Evolutionary conservation across 2,797 vertebrate species (phyloP).

Genomic region (Lemur catta): DNA sequence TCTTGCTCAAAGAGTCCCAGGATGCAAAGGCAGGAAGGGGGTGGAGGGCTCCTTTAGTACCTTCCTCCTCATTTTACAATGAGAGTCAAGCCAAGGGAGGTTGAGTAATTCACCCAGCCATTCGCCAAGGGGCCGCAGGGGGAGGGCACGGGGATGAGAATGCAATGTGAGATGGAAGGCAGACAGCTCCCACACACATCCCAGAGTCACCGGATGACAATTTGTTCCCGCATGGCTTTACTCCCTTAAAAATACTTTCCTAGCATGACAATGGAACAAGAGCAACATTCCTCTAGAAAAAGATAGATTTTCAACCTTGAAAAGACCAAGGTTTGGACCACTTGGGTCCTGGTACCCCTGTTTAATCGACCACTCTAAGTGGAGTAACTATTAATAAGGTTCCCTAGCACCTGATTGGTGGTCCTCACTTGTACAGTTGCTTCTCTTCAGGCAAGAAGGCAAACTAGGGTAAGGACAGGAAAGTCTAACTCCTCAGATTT

Average conservation of each 20-base stretch:
- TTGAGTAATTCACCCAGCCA: not conserved
- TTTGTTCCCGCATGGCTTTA: not conserved
- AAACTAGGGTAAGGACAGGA: not conserved
- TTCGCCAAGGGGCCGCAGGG: not conserved
- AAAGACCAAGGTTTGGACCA: not conserved
- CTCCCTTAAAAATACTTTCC: not conserved
- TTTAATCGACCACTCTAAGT: rapidly evolving
- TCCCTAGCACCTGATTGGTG: rapidly evolving
- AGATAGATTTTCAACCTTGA: not conserved
- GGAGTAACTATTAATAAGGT: not conserved
- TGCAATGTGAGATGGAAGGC: rapidly evolving
- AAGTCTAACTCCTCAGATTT: not conserved
- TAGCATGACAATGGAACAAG: not conserved
- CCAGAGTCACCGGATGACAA: not conserved
- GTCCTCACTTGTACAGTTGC: not conserved
- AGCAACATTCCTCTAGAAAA: not conserved
- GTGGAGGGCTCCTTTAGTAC: too few species aligned
- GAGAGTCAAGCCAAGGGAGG: not conserved
- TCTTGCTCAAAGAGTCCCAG: not conserved
- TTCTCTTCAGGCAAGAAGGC: not conserved
- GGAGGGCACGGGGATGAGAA: not conserved
- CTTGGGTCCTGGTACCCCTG: too few species aligned
- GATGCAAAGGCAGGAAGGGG: not conserved
- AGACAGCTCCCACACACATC: not conserved
- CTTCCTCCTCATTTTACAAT: not conserved